These are phyloP conservation scores for Metaphire vulgaris DNA, from an alignment of 1,140 invertebrate genomes.

Conservation along the genomic window DNA sequence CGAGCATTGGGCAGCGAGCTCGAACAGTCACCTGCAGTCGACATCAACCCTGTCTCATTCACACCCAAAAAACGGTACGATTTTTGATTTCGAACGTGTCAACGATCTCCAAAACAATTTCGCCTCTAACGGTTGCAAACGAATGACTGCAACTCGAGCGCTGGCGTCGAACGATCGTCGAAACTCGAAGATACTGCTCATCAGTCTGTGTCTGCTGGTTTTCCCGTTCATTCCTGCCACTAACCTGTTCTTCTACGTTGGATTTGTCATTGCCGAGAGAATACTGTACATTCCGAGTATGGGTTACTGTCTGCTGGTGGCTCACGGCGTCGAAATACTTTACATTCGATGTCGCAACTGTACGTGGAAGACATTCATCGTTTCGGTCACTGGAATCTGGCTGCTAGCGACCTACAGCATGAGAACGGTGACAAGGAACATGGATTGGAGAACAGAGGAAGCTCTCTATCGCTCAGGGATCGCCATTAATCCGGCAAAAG, in stretches of 20 bases:
- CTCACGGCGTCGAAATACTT: conserved; percentile 46
- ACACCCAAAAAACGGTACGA: not conserved
- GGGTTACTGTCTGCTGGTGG: conserved; percentile 88
- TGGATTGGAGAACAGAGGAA: conserved; percentile 88
- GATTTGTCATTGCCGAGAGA: conserved; percentile 91
- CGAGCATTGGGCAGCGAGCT: too few species aligned
- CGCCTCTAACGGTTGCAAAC: not conserved
- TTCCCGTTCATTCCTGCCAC: conserved; percentile 91
- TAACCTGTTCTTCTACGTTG: conserved; percentile 94
- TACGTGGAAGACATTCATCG: too few species aligned
- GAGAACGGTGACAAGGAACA: conserved; percentile 73
- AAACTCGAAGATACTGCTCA: too few species aligned
- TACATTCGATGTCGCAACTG: too few species aligned
- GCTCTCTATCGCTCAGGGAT: conserved; percentile 84
- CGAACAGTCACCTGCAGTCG: not conserved
- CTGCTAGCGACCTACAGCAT: conserved; percentile 64
- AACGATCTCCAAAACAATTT: too few species aligned
- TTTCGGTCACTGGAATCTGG: too few species aligned
- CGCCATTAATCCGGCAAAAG: conserved; percentile 91
- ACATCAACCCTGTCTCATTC: not conserved
- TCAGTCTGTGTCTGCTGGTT: conserved; percentile 68
- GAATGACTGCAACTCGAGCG: not conserved
- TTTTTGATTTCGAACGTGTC: not conserved
- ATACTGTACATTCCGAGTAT: conserved; percentile 94
- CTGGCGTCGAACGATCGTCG: not conserved